Evolutionary conservation across 2,797 vertebrate genomes (phyloP), one percentile per base, ranked within the genome.

Genomic region (Garrulus glandarius): DNA sequence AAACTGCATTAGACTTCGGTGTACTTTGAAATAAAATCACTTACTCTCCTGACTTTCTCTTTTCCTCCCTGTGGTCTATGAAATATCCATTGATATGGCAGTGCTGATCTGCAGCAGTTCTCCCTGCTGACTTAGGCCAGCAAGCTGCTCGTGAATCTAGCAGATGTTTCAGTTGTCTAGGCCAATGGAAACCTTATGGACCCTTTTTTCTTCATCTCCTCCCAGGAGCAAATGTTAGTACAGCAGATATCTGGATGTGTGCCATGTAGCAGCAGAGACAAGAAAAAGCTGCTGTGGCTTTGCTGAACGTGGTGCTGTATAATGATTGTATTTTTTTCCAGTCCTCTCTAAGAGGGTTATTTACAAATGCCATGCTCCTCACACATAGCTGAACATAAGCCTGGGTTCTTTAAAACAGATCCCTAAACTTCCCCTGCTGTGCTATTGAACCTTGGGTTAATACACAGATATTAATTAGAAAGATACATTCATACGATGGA

Each of bases 81-180:
- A 97, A 97, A 96, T 97, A 96, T 60, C 61, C 68, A 96, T 88
- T 93, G 93, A 92, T 87, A 96, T 94, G 93, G 95, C 94, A 96
- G 57, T 9, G 88, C 80, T 94, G 80, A 95, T 96, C 85, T 96
- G 72, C 91, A 89, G 97, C 95, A 93, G 92, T 3, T 90, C 70
- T 98, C 96, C 95, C 96, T 86, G 69, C 67, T 97, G 97, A 96
- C 84, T 97, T 89, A 47, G 85, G 69, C 93, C 97, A 97, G 96
- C 97, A 98, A 96, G 95, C 96, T 97, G 96, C 95, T 96, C 84
- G 29, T 96, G 94, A 97, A 97, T 97, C 94, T 84, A 97, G 96
- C 98, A 98, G 97, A 97, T 98, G 97, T 97, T 98, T 97, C 96
- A 78, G 86, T 92, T 97, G 88, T 97, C 96, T 97, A 90, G 97